phyloP scores from a whole-genome alignment of 1,140 invertebrate genomes.

The Dendrolimus punctatus region DNA sequence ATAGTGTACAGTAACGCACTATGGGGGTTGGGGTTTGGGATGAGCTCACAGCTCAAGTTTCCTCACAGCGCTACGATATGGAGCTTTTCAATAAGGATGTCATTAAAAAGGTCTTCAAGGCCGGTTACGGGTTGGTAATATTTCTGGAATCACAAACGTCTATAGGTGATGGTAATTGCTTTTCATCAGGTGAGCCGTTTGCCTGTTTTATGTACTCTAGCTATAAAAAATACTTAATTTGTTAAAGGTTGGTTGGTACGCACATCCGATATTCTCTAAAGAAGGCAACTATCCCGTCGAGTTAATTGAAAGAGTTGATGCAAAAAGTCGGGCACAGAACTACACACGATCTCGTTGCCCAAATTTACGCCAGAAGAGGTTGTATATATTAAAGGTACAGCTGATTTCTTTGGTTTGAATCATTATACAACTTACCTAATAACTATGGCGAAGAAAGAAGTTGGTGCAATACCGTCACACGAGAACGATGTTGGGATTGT shows the following conservation, averaged over 20 bases:
- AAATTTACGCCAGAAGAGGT: slow-evolving; percentile 76
- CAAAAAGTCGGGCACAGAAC: slow-evolving; percentile 75
- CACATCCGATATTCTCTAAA: slow-evolving; percentile 76
- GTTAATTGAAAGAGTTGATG: slow-evolving; percentile 74
- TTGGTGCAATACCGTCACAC: slow-evolving; percentile 58
- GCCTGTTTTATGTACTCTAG: too few relatives aligned
- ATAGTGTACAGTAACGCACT: too few relatives aligned
- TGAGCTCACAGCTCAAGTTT: too few relatives aligned
- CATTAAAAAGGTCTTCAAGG: too few relatives aligned
- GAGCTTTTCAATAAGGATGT: too few relatives aligned
- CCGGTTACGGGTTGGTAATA: too few relatives aligned
- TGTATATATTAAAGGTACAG: slow-evolving; percentile 66
- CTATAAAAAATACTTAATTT: neutral
- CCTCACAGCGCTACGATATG: too few relatives aligned
- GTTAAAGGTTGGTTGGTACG: slow-evolving; percentile 76
- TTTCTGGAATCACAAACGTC: too few relatives aligned
- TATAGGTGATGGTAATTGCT: too few relatives aligned
- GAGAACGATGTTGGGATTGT: slow-evolving; percentile 66
- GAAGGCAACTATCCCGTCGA: slow-evolving; percentile 79
- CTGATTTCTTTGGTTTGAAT: slow-evolving; percentile 76
- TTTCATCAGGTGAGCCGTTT: too few relatives aligned
- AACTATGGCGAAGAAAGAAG: slow-evolving; percentile 51
- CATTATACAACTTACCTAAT: slow-evolving; percentile 74
- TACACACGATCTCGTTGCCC: slow-evolving; percentile 75
- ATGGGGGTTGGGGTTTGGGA: too few relatives aligned